These are phyloP conservation scores for Vipera latastei DNA, from an alignment of 2,797 vertebrate genomes.

Conservation along the genomic window DNA sequence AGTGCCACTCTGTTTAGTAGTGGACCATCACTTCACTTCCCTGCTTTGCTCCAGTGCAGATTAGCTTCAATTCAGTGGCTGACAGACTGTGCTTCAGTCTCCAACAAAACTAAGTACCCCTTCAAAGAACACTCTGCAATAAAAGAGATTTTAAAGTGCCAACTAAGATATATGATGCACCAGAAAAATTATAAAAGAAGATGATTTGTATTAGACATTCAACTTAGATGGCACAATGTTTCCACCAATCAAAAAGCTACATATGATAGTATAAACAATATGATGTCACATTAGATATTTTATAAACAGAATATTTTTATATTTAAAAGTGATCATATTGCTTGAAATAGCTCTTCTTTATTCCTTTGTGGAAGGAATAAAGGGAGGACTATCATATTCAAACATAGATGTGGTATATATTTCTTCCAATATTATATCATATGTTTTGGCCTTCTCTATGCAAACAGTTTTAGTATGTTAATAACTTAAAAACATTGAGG, in stretches of 20 bases:
- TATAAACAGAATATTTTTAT: neutral
- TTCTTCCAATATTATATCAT: neutral
- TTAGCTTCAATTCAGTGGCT: neutral
- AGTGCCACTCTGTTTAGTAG: neutral
- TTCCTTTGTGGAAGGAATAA: neutral
- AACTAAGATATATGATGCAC: neutral
- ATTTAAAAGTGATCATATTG: neutral
- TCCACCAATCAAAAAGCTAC: neutral
- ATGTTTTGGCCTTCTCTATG: neutral
- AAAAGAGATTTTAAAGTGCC: neutral
- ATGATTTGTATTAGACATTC: neutral
- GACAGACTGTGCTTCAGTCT: neutral
- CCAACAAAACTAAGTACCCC: neutral
- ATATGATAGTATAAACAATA: neutral
- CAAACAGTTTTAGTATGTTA: neutral
- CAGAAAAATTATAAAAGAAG: neutral
- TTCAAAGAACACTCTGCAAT: neutral
- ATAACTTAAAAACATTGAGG: neutral
- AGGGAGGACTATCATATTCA: neutral
- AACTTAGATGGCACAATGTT: neutral
- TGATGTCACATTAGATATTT: neutral
- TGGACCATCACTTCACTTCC: neutral
- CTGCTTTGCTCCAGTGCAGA: neutral
- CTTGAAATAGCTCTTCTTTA: neutral
- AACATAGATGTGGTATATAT: neutral